phyloP scores from a whole-genome alignment of 2,113 vertebrate species.

The Coptodon bakossiorum region DNA sequence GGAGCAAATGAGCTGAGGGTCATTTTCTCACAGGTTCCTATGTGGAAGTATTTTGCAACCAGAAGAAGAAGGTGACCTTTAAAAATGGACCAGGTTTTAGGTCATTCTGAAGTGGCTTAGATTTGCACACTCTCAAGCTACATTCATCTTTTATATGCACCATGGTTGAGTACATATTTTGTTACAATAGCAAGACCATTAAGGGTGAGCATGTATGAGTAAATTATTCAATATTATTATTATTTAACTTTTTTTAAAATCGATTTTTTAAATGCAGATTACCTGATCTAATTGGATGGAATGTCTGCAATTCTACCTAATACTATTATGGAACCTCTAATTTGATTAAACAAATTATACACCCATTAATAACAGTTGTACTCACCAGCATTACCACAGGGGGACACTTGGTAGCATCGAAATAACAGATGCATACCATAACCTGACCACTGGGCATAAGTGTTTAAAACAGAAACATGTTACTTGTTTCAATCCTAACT shows the following conservation, averaged over 20 bases:
- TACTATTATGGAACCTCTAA: not conserved
- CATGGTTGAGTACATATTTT: not conserved
- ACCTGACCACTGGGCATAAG: not conserved
- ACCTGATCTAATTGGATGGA: not conserved
- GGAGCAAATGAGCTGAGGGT: not conserved
- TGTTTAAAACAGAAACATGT: not conserved
- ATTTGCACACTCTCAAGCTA: not conserved
- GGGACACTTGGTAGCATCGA: not conserved
- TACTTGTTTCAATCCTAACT: not conserved
- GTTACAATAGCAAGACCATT: not conserved
- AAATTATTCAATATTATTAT: not conserved
- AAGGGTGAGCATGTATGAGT: not conserved
- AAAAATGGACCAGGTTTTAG: not conserved
- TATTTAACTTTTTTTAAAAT: not conserved
- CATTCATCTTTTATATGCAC: not conserved
- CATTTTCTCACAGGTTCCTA: not conserved
- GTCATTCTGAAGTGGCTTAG: not conserved
- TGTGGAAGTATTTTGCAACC: not conserved
- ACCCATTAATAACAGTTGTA: not conserved
- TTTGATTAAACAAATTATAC: not conserved
- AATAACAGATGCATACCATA: not conserved
- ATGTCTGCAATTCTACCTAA: not conserved
- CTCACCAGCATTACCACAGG: not conserved
- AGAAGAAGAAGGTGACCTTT: not conserved
- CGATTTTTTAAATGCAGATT: not conserved